These are phyloP conservation scores for Drosophila funebris DNA, from an alignment of 1,140 invertebrate species.

Conservation along the genomic window DNA sequence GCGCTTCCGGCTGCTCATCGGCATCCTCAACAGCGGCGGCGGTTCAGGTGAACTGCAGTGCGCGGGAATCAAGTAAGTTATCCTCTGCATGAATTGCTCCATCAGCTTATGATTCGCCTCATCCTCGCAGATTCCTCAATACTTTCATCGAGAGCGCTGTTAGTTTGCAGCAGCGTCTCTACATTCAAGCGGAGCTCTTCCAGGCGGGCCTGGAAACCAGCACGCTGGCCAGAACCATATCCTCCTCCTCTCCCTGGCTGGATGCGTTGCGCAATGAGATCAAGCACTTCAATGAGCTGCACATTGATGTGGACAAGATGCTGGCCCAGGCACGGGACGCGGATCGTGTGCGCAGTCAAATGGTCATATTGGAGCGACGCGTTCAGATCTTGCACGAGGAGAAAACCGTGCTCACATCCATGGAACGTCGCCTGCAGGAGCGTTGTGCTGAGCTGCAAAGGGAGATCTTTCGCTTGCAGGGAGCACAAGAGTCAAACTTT, in stretches of 20 bases:
- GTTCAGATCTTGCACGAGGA: slow-evolving; percentile 92
- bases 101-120: background rate
- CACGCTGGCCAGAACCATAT: slow-evolving; percentile 86
- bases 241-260: slow-evolving; percentile 84
- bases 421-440: slow-evolving; percentile 91
- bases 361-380: slow-evolving; percentile 88
- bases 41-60: slow-evolving; percentile 89
- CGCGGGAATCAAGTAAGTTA: slow-evolving; percentile 88
- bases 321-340: slow-evolving; percentile 76
- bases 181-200: slow-evolving; percentile 94
- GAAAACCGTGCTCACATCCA: slow-evolving; percentile 89
- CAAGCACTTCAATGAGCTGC: slow-evolving; percentile 88
- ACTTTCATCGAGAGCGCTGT: slow-evolving; percentile 90
- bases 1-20: slow-evolving; percentile 94
- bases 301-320: slow-evolving; percentile 88
- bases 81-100: rapidly evolving
- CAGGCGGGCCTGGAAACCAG: slow-evolving; percentile 92
- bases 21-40: slow-evolving; percentile 91
- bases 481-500: slow-evolving; percentile 71
- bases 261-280: slow-evolving; percentile 88
- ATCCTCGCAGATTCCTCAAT: slow-evolving; percentile 88
- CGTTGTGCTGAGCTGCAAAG: slow-evolving; percentile 88
- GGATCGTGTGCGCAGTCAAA: slow-evolving; percentile 84
- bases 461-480: slow-evolving; percentile 84
- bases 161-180: slow-evolving; percentile 90